Conservation (phyloP, 2,797 vertebrate genomes). For the Moxostoma hubbsi region DNA sequence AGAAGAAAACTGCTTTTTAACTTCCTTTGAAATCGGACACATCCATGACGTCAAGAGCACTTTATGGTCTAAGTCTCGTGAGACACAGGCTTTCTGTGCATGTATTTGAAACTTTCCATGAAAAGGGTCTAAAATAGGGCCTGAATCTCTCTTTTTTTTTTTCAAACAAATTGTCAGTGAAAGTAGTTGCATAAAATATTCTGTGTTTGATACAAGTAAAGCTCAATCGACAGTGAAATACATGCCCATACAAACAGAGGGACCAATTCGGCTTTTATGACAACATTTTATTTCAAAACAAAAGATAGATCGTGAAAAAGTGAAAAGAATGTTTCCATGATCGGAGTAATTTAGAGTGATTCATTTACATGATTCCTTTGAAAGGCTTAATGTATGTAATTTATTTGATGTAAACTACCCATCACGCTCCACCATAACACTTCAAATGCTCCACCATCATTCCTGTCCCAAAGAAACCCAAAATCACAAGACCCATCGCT, state of each 20-base stretch:
- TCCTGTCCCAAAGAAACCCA: too few relatives aligned
- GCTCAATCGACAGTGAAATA: not conserved
- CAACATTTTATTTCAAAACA: conserved; percentile 24
- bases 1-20: conserved; percentile 2
- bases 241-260: not conserved
- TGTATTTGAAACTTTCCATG: conserved; percentile 8
- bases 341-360: not conserved
- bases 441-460: too few relatives aligned
- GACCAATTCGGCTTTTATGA: not conserved
- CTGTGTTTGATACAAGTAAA: not conserved
- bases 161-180: too few relatives aligned
- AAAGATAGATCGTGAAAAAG: not conserved
- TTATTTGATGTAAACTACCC: conserved; percentile 5
- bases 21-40: conserved; percentile 26
- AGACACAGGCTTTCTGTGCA: conserved; percentile 10
- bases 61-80: not conserved
- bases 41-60: not conserved
- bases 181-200: not conserved
- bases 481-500: too few relatives aligned
- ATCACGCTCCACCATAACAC: too few relatives aligned
- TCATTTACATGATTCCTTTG: conserved; percentile 29
- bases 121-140: not conserved
- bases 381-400: conserved; percentile 39
- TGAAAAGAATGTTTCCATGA: not conserved
- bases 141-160: too few relatives aligned